Evolutionary conservation across 2,113 vertebrate genomes (phyloP).

Genomic region (Balaeniceps rex): DNA sequence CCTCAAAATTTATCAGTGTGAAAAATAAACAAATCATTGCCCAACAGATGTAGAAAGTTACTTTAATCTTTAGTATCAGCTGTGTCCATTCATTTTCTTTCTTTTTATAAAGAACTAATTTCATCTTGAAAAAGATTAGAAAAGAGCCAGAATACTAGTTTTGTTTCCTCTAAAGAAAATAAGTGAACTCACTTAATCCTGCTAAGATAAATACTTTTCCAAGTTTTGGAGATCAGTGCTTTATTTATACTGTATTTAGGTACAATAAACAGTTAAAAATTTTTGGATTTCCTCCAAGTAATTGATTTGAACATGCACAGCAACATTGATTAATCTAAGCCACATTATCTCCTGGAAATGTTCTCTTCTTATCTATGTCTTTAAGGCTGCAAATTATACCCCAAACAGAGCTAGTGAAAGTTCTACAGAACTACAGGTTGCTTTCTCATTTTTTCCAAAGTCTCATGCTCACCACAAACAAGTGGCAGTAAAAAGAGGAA

Average conservation of each 20-base stretch:
- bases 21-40: conserved; percentile 11
- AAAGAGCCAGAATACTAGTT: not conserved
- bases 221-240: not conserved
- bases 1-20: conserved; percentile 41
- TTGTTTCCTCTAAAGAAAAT: not conserved
- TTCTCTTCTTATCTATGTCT: not conserved
- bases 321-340: not conserved
- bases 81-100: conserved; percentile 26
- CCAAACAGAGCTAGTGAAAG: not conserved
- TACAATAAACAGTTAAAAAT: not conserved
- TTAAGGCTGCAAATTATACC: not conserved
- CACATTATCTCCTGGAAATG: not conserved
- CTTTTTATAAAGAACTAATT: conserved; percentile 18
- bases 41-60: conserved; percentile 37
- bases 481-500: not conserved
- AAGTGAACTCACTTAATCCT: conserved; percentile 31
- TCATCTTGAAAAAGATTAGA: conserved; percentile 23
- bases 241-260: conserved; percentile 7
- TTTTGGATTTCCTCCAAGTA: not conserved
- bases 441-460: not conserved
- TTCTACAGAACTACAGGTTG: not conserved
- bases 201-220: conserved; percentile 10
- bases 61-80: conserved; percentile 11
- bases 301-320: not conserved
- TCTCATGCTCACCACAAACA: not conserved